These are phyloP conservation scores for Platanista minor DNA, from an alignment of 2,113 vertebrate genomes.

Conservation along the genomic window DNA sequence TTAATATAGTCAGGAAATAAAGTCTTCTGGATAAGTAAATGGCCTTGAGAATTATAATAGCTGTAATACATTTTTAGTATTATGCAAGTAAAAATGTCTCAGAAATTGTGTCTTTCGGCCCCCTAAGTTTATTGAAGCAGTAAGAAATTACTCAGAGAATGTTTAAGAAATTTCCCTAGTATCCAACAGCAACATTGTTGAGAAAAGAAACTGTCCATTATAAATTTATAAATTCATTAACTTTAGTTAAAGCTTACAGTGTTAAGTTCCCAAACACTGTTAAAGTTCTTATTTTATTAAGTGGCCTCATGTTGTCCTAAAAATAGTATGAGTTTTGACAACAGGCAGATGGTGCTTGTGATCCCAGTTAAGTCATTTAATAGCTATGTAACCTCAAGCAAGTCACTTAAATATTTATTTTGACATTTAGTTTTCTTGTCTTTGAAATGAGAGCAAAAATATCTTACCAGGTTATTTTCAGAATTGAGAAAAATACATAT, in stretches of 20 bases:
- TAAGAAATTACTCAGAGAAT: background rate
- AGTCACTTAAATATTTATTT: background rate
- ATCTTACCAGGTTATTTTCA: background rate
- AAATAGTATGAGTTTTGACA: background rate
- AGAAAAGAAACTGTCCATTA: background rate
- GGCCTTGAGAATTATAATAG: background rate
- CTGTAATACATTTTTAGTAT: background rate
- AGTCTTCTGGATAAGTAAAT: background rate
- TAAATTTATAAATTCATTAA: background rate
- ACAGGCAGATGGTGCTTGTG: background rate
- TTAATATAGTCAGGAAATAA: background rate
- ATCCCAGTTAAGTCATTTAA: background rate
- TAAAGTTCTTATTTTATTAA: background rate
- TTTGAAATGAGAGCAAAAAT: background rate
- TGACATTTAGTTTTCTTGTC: background rate
- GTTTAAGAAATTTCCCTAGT: background rate
- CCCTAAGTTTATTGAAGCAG: background rate
- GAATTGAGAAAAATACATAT: background rate
- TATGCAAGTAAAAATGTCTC: background rate
- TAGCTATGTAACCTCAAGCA: background rate
- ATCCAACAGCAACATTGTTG: background rate
- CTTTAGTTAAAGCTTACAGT: background rate
- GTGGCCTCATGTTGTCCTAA: background rate
- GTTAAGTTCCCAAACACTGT: background rate
- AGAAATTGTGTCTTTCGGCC: background rate